A percentile compares a stretch with the other conserved stretches of the same genome.
These are phyloP conservation scores for Parazoanthus swiftii DNA, from an alignment of 92 coral and sea anemone species.

Conservation along the genomic window DNA sequence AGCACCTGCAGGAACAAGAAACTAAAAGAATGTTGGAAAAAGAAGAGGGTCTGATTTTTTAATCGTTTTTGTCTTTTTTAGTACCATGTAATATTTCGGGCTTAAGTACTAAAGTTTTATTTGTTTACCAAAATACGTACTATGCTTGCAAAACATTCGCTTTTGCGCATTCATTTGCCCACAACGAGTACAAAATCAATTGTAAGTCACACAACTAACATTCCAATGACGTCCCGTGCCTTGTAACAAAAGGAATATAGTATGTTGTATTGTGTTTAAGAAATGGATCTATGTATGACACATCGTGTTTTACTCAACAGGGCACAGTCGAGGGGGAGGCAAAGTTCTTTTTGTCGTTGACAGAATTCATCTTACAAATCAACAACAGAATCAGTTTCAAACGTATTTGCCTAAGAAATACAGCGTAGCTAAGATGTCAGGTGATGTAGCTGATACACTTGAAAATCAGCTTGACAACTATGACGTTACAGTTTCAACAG, in stretches of 20 bases:
- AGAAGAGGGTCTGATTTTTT: neutral
- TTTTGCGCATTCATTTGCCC: too few relatives aligned
- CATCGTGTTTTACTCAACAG: neutral
- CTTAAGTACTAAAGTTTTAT: neutral
- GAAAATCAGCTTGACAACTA: slow-evolving; percentile 48
- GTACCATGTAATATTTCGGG: neutral
- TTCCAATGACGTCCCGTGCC: too few relatives aligned
- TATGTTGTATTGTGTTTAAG: too few relatives aligned
- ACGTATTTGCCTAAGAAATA: slow-evolving; percentile 65
- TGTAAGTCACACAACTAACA: too few relatives aligned
- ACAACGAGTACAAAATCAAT: too few relatives aligned
- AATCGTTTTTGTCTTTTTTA: neutral
- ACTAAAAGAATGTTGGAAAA: neutral
- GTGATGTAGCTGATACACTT: slow-evolving; percentile 66
- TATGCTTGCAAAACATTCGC: too few relatives aligned
- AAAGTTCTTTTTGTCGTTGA: slow-evolving; percentile 89
- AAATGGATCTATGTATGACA: neutral
- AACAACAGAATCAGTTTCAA: slow-evolving; percentile 81
- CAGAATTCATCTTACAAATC: slow-evolving; percentile 83
- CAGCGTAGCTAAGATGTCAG: slow-evolving; percentile 63
- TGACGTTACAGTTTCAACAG: slow-evolving; percentile 84
- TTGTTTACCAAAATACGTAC: neutral
- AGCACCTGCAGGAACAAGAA: slow-evolving; percentile 36
- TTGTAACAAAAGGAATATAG: too few relatives aligned
- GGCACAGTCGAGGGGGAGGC: slow-evolving; percentile 17